Evolutionary conservation across 2,113 vertebrate species (phyloP).

Genomic region (Pachypanchax playfairii): DNA sequence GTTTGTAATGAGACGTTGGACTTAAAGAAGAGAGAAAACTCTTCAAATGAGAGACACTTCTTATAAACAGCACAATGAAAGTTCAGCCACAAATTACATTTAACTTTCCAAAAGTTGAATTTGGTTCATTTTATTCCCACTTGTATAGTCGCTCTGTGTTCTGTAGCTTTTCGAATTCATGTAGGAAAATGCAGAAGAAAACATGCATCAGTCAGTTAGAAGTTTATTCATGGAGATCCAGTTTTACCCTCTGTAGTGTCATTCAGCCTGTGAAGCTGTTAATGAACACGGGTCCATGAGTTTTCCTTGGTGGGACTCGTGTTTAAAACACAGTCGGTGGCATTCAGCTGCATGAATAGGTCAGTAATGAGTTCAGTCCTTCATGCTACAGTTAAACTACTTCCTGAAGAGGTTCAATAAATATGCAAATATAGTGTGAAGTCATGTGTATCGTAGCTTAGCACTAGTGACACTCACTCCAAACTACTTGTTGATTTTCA

Average conservation of each 20-base stretch:
- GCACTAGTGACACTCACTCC: neutral
- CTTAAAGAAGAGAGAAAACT: no score
- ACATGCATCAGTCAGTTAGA: no score
- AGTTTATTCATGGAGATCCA: no score
- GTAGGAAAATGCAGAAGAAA: no score
- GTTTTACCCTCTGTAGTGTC: no score
- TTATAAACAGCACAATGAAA: neutral
- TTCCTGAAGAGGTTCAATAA: conserved; percentile 21
- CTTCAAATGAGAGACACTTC: no score
- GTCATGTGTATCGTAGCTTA: neutral
- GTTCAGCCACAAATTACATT: neutral
- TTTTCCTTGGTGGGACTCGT: conserved; percentile 11
- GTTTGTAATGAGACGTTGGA: no score
- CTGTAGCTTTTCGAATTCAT: no score
- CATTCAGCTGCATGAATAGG: conserved; percentile 20
- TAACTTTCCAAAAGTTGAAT: neutral
- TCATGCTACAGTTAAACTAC: conserved; percentile 23
- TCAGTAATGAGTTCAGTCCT: conserved; percentile 21
- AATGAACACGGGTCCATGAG: conserved; percentile 19
- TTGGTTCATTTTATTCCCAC: no score
- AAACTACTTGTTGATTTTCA: neutral
- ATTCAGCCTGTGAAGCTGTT: conserved; percentile 40
- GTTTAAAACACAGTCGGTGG: conserved; percentile 20
- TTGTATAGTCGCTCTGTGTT: neutral
- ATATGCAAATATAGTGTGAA: conserved; percentile 26